These are phyloP conservation scores for Nematostella vectensis DNA, from an alignment of 92 coral and sea anemone genomes.

Conservation along the genomic window DNA sequence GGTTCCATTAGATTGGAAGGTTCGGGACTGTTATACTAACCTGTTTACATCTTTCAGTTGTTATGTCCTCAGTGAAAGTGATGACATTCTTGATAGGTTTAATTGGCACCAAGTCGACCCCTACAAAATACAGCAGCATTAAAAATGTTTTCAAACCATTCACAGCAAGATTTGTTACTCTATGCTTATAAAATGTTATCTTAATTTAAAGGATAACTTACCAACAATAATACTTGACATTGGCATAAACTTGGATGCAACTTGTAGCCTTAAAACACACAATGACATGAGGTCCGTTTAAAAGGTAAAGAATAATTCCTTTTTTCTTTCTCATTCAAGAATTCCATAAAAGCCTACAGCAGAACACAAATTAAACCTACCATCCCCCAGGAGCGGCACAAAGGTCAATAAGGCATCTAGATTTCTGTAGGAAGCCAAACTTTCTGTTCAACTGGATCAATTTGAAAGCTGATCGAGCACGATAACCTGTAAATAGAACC, in stretches of 20 bases:
- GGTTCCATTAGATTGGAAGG: too few species aligned
- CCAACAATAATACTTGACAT: constrained; percentile 60
- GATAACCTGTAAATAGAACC: constrained; percentile 49
- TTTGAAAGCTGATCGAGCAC: constrained; percentile 98
- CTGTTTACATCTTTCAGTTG: constrained; percentile 93
- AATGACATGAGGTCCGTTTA: too few species aligned
- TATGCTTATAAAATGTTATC: too few species aligned
- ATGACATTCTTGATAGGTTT: constrained; percentile 81
- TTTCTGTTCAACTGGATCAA: constrained; percentile 93
- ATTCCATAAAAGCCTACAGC: background rate
- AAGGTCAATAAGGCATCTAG: constrained; percentile 82
- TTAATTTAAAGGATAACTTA: background rate
- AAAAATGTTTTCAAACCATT: background rate
- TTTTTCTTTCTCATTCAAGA: too few species aligned
- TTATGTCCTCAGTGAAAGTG: constrained; percentile 86
- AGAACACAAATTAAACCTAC: constrained; percentile 28
- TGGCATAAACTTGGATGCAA: constrained; percentile 96
- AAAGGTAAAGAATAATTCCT: too few species aligned
- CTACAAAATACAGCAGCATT: constrained; percentile 34
- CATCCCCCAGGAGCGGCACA: constrained; percentile 99
- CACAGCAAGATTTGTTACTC: background rate
- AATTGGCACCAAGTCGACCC: constrained; percentile 87
- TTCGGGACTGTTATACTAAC: too few species aligned
- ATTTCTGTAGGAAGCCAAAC: constrained; percentile 79
- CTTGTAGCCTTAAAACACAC: constrained; percentile 71